Evolutionary conservation across 2,888 invertebrate genomes (phyloP).

Genomic region (Mesorhabditis sp.): DNA sequence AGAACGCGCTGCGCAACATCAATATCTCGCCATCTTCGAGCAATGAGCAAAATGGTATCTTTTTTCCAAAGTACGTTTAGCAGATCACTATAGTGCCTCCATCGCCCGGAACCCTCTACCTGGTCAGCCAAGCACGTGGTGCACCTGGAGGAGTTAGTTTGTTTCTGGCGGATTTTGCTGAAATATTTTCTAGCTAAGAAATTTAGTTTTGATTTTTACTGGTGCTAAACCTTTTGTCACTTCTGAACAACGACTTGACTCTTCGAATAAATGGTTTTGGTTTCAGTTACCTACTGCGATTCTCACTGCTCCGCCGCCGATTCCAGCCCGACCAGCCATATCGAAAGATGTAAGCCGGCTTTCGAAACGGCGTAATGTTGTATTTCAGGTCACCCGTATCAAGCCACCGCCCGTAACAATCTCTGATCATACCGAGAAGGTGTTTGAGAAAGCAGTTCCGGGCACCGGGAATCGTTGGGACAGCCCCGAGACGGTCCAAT

Average conservation of each 20-base stretch:
- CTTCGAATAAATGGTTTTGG: constrained; percentile 9
- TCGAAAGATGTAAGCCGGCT: constrained; percentile 17
- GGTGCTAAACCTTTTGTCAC: too few species aligned
- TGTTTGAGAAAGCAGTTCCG: too few species aligned
- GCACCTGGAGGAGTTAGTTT: too few species aligned
- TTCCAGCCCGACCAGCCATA: constrained; percentile 22
- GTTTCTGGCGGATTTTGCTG: too few species aligned
- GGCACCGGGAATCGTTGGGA: not conserved
- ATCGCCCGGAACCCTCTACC: too few species aligned
- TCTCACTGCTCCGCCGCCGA: constrained; percentile 18
- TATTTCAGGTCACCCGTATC: too few species aligned
- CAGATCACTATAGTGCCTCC: too few species aligned
- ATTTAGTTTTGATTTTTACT: constrained; percentile 1
- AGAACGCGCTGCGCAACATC: constrained; percentile 32
- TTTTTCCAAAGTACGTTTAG: too few species aligned
- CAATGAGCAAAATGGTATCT: not conserved
- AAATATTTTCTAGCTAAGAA: not conserved
- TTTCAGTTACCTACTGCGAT: constrained; percentile 21
- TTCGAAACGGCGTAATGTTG: too few species aligned
- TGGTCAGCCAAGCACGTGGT: too few species aligned
- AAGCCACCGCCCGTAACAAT: too few species aligned
- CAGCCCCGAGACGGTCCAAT: not conserved
- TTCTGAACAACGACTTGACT: not conserved
- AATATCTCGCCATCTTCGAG: constrained; percentile 21
- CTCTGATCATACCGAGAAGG: too few species aligned